These are phyloP conservation scores for Pristionchus arcanus DNA, from an alignment of 2,888 invertebrate species.

Conservation along the genomic window DNA sequence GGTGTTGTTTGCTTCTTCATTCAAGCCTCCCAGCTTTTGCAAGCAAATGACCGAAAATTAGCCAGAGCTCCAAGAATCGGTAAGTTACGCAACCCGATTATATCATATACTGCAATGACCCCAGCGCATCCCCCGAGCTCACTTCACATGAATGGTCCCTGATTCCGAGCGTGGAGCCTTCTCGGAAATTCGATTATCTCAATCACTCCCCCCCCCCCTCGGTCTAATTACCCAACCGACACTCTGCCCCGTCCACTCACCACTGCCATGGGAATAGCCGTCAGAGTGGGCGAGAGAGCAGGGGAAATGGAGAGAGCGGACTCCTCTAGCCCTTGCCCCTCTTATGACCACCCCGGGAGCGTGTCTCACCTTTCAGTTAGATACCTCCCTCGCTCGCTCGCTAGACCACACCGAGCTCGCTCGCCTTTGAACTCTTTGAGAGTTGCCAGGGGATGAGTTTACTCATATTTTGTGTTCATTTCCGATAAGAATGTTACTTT, in stretches of 20 bases:
- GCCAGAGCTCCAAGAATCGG: not conserved
- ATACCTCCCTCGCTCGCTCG: not conserved
- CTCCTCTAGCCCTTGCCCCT: not conserved
- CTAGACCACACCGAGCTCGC: not conserved
- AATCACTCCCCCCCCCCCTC: not conserved
- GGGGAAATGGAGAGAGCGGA: not conserved
- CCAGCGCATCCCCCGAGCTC: not conserved
- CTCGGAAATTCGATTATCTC: slow-evolving; percentile 23
- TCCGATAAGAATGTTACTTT: too few species aligned
- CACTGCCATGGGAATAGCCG: not conserved
- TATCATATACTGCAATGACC: not conserved
- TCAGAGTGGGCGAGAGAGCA: not conserved
- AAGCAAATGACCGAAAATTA: not conserved
- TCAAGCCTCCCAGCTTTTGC: not conserved
- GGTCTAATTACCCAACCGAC: not conserved
- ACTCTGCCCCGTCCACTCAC: not conserved
- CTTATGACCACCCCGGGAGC: not conserved
- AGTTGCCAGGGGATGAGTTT: not conserved
- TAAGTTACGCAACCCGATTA: not conserved
- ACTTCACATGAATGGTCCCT: slow-evolving; percentile 13
- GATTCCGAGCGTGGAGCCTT: not conserved
- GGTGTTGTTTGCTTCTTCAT: not conserved
- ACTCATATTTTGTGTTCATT: too few species aligned
- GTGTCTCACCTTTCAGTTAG: not conserved
- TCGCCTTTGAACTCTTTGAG: not conserved